Evolutionary conservation across 1,140 invertebrate species (phyloP), one percentile per base, ranked within the genome.

Genomic region (Anoplolepis gracilipes): DNA sequence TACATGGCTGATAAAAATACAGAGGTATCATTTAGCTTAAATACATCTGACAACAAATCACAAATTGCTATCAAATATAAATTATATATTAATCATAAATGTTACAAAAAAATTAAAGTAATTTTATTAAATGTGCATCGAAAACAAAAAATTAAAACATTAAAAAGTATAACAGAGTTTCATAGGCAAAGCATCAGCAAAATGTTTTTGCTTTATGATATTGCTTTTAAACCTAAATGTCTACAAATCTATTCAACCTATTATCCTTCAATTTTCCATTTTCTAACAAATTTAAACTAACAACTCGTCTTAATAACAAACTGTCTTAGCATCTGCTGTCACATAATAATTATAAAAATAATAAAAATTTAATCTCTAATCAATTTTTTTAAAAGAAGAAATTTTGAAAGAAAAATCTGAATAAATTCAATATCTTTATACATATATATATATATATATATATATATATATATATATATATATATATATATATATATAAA

Each of bases 1-100:
- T 95, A 89, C 36, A 94, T 94, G 93, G 39, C 87, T 49, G 39
- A 88, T 2, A 91, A 90, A 62, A 64, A 94, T 90, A 57, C 82
- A 16, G 16, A 92, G 93, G 94, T 95, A 91, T 61, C 73, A 30
- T 65, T 81, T 64, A 53, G 30, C 10, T 53, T 7, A 79, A 67
- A 0, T 25, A 8, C 7, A 72, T 42, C 11, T 30, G 2, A 53
- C 1, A 8, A n/a, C 11, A 10, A 59, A 55, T 69, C 8, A 69
- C 16, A 72, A 46, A 46, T 46, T 39, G 11, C 11, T 42, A 2
- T 28, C 10, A 59, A 76, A 30, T 82, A 16, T 72, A 72, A 46
- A 10, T 49, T 62, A 16, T 73, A 79, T 55, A 11, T 42, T 62
- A 46, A 67, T 59, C 33, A 42, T 75, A 62, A 59, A 36, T 25